Evolutionary conservation across 2,797 vertebrate species (phyloP).

Genomic region (Tangara arthus): DNA sequence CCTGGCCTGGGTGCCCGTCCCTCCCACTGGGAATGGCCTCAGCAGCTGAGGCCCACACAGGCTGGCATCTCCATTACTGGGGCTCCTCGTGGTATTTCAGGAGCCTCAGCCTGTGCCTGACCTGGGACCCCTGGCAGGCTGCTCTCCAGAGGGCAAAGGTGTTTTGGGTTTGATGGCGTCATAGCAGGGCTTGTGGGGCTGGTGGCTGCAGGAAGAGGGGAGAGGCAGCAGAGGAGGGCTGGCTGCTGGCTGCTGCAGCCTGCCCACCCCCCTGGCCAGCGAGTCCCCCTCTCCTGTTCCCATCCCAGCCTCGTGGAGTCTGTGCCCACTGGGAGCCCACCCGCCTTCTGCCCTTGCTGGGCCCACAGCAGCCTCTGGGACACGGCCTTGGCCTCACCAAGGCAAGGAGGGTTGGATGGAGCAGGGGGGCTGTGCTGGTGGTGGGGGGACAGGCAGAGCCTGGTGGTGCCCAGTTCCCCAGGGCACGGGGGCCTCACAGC

Average conservation of each 20-base stretch:
- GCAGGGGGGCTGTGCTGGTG: not conserved
- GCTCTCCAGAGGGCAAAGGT: not conserved
- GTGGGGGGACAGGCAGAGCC: not conserved
- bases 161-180: not conserved
- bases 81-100: accelerated
- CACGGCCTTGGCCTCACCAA: not conserved
- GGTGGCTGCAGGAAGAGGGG: not conserved
- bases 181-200: accelerated
- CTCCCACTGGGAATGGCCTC: not conserved
- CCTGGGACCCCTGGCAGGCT: not conserved
- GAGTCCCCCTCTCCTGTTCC: not conserved
- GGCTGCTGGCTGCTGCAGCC: not conserved
- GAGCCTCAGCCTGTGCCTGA: not conserved
- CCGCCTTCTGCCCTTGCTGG: not conserved
- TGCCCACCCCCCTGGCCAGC: not conserved
- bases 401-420: not conserved
- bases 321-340: accelerated
- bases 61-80: accelerated
- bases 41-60: accelerated
- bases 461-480: not conserved
- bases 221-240: not conserved
- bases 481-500: accelerated
- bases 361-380: not conserved
- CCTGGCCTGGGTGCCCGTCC: not conserved
- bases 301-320: too few species aligned